Conservation (phyloP, 2,888 invertebrate species). For the Nephrotoma flavescens region DNA sequence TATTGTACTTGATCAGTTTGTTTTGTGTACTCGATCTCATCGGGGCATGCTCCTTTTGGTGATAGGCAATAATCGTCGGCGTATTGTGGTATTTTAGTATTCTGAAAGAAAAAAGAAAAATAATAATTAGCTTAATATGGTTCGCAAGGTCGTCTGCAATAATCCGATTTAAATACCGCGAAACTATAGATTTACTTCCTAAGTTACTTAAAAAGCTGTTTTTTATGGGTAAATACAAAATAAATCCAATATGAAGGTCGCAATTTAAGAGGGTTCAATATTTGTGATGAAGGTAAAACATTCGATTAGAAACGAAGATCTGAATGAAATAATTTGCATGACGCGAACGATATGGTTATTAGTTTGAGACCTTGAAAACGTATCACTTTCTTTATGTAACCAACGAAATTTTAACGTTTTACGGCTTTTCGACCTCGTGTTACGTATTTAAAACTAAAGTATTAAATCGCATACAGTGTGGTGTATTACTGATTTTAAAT, state of each 20-base stretch:
- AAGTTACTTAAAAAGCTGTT: neutral
- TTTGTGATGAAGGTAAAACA: neutral
- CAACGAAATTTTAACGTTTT: too few species aligned
- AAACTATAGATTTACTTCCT: neutral
- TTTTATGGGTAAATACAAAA: neutral
- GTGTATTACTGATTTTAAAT: too few species aligned
- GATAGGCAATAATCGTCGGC: neutral
- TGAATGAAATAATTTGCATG: neutral
- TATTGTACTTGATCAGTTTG: neutral
- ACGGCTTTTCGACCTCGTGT: too few species aligned
- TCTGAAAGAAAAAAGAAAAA: neutral
- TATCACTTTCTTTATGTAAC: neutral
- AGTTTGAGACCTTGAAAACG: neutral
- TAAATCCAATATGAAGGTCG: neutral
- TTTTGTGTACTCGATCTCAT: neutral
- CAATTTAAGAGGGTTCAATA: too few species aligned
- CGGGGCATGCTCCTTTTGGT: neutral
- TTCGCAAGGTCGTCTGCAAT: neutral
- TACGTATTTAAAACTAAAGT: too few species aligned
- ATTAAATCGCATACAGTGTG: too few species aligned
- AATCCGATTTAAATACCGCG: neutral
- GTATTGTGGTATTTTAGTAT: neutral
- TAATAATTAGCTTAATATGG: neutral
- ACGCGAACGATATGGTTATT: neutral
- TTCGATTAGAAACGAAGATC: neutral